Conservation (phyloP, 2,888 invertebrate genomes). For the Drosophila incognita region DNA sequence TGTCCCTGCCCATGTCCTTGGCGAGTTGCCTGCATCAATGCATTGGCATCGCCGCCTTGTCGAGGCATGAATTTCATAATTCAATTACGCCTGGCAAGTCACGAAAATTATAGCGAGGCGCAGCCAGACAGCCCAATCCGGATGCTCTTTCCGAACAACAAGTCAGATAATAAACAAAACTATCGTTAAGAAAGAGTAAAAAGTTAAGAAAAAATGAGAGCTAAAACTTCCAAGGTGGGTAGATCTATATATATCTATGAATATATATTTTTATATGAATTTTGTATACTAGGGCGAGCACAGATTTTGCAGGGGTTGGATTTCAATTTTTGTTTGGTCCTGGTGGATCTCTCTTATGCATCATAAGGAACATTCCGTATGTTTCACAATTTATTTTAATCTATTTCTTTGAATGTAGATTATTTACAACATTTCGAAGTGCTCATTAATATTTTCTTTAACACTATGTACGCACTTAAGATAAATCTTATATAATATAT, state of each 20-base stretch:
- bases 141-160: conserved; percentile 11
- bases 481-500: neutral
- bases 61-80: conserved; percentile 64
- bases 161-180: neutral
- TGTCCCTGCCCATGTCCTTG: conserved; percentile 26
- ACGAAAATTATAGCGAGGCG: conserved; percentile 11
- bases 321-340: neutral
- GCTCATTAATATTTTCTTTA: neutral
- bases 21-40: conserved; percentile 45
- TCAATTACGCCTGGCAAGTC: conserved; percentile 58
- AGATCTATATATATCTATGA: neutral
- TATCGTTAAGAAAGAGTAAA: neutral
- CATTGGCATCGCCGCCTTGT: conserved; percentile 34
- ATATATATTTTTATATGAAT: no score
- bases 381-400: neutral
- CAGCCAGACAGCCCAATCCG: conserved; percentile 11
- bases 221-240: neutral
- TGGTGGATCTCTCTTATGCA: neutral
- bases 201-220: neutral
- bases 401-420: neutral
- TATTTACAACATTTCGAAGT: neutral
- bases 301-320: neutral
- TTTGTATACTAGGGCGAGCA: neutral
- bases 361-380: neutral
- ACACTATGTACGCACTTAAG: neutral